Evolutionary conservation across 2,888 invertebrate species (phyloP), one percentile per base, ranked within the genome.

Genomic region (Cybosia mesomella): DNA sequence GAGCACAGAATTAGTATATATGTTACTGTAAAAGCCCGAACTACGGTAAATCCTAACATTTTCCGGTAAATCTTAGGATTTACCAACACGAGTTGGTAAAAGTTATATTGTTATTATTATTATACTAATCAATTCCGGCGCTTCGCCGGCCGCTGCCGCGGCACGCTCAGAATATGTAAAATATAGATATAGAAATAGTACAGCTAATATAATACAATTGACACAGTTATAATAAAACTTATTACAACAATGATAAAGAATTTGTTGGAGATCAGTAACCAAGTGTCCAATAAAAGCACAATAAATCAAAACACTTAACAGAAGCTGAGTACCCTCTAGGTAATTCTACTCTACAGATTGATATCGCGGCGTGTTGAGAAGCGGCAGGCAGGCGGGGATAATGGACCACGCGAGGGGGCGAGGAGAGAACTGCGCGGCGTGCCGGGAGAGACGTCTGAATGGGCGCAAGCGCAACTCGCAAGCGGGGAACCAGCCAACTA

Each of bases 301-400:
- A 92, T 93, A 94, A 94, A 93, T 94, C 94, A 92, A 89, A 93
- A 92, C 91, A 91, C 87, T 92, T 88, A 80, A 83, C 86, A 80
- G 82, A 79, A 85, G 86, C 83, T 84, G 90, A 92, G 91, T 90
- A 90, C 89, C 90, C 87, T 91, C 85, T 84, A 84, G 84, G 85
- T 89, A 89, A 92, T 91, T 92, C 92, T 80, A 87, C 89, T 86
- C 71, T 80, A 81, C 85, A 83, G 85, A 82, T 83, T 83, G 79
- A 82, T 81, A 78, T 80, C 73, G 82, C 77, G 81, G 68, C 82
- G 84, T 85, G 83, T 82, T 81, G 83, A 82, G 75, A 81, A 83
- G 79, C 76, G 87, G 85, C 77, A 78, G 87, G 85, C 77, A 78
- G 73, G 74, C 71, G 66, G 82, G 80, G 80, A 80, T 83, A 83